Percentiles rank a stretch among this genome's conserved stretches.
Conservation (phyloP, 2,888 invertebrate species). For the Icerya purchasi region DNA sequence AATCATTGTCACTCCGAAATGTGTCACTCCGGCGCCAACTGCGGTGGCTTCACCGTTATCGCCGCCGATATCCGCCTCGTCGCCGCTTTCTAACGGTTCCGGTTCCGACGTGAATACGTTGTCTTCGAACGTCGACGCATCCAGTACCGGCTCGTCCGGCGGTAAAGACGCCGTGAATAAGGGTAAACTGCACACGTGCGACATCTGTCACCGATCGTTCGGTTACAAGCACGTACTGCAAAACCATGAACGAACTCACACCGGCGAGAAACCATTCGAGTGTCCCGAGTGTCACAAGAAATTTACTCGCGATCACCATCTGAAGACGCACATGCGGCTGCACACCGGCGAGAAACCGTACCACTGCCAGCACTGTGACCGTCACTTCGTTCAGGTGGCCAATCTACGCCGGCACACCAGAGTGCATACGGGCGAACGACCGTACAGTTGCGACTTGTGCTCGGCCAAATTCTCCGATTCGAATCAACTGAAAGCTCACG, state of each 20-base stretch:
- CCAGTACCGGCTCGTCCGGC: neutral
- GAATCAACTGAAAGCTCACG: constrained; percentile 76
- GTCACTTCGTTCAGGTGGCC: constrained; percentile 83
- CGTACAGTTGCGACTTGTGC: constrained; percentile 70
- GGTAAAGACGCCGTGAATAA: neutral
- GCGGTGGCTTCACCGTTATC: neutral
- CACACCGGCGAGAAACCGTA: constrained; percentile 89
- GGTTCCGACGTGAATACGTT: neutral
- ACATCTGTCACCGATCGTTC: constrained; percentile 66
- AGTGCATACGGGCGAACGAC: constrained; percentile 78
- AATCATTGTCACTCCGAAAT: neutral
- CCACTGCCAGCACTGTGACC: constrained; percentile 73
- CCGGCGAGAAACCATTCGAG: constrained; percentile 84
- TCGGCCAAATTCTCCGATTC: constrained; percentile 73
- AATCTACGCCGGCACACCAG: constrained; percentile 70
- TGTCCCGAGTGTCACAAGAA: constrained; percentile 79
- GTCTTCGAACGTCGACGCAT: neutral
- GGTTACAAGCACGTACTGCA: constrained; percentile 87
- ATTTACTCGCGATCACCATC: constrained; percentile 78
- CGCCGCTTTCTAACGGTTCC: constrained; percentile 1
- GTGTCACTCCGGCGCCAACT: neutral
- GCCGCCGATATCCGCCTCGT: constrained; percentile 3
- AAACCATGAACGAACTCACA: constrained; percentile 84
- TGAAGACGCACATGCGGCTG: constrained; percentile 77
- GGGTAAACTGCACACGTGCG: constrained; percentile 52